phyloP scores from a whole-genome alignment of 2,113 vertebrate genomes.

The Bos taurus region DNA sequence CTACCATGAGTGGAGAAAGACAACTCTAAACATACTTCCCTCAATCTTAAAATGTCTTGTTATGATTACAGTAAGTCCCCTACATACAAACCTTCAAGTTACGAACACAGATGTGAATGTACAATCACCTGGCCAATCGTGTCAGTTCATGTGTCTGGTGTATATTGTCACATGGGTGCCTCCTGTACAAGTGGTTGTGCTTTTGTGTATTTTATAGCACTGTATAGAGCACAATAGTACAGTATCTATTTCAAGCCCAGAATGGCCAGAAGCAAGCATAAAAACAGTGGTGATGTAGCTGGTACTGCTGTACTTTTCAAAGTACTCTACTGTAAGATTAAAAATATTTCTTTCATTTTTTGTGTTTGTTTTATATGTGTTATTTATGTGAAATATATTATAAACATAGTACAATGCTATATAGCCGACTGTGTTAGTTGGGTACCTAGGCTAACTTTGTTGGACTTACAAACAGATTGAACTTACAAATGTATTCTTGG shows the following conservation, averaged over 20 bases:
- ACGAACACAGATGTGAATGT: background rate
- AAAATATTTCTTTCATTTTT: background rate
- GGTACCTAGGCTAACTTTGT: background rate
- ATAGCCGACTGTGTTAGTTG: background rate
- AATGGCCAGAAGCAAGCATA: background rate
- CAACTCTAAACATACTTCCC: background rate
- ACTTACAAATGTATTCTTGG: background rate
- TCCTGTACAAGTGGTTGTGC: background rate
- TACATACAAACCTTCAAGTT: background rate
- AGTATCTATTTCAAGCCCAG: background rate
- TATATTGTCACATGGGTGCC: background rate
- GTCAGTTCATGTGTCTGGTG: background rate
- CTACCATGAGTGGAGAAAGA: background rate
- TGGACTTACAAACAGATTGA: background rate
- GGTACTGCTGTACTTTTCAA: background rate
- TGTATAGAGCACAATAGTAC: background rate
- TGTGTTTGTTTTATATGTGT: background rate
- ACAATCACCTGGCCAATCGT: background rate
- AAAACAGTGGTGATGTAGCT: background rate
- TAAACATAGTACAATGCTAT: background rate
- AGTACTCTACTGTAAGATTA: background rate
- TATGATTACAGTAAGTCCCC: background rate
- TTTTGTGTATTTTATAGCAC: background rate
- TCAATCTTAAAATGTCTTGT: background rate
- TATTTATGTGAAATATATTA: background rate